phyloP scores from a whole-genome alignment of 2,113 vertebrate genomes.

The Leucopsar rothschildi region DNA sequence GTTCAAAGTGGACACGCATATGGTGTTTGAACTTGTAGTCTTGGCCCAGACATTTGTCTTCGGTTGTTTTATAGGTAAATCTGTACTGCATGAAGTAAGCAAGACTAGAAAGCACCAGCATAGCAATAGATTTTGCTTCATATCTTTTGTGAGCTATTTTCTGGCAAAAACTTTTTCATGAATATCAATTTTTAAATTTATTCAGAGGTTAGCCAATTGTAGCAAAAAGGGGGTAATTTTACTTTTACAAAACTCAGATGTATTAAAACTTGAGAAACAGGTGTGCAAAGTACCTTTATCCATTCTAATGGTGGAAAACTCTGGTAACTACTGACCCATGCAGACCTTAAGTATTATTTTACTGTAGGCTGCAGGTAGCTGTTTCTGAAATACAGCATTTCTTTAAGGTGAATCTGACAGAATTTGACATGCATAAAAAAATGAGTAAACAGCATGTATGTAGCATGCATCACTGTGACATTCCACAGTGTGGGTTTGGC shows the following conservation, averaged over 20 bases:
- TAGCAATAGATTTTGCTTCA: too few relatives aligned
- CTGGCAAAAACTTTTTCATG: too few relatives aligned
- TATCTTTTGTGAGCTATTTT: too few relatives aligned
- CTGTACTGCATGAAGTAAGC: too few relatives aligned
- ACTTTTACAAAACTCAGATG: not conserved
- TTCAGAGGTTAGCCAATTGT: too few relatives aligned
- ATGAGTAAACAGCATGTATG: not conserved
- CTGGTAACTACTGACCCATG: constrained; percentile 7
- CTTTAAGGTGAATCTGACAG: constrained; percentile 61
- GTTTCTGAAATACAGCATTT: constrained; percentile 39
- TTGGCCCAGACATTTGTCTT: too few relatives aligned
- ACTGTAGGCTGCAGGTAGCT: not conserved
- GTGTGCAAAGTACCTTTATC: not conserved
- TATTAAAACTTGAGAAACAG: not conserved
- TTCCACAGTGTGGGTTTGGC: constrained; percentile 53
- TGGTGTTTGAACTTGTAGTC: too few relatives aligned
- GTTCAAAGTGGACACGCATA: too few relatives aligned
- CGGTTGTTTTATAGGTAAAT: too few relatives aligned
- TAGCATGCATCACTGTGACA: constrained; percentile 50
- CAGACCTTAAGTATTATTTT: constrained; percentile 23
- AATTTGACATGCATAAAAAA: constrained; percentile 59
- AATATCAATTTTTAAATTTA: too few relatives aligned
- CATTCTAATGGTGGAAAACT: not conserved
- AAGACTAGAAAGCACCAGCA: too few relatives aligned
- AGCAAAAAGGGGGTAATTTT: too few relatives aligned